Evolutionary conservation across 2,797 vertebrate genomes (phyloP).

Genomic region (Thripadectes ignobilis): DNA sequence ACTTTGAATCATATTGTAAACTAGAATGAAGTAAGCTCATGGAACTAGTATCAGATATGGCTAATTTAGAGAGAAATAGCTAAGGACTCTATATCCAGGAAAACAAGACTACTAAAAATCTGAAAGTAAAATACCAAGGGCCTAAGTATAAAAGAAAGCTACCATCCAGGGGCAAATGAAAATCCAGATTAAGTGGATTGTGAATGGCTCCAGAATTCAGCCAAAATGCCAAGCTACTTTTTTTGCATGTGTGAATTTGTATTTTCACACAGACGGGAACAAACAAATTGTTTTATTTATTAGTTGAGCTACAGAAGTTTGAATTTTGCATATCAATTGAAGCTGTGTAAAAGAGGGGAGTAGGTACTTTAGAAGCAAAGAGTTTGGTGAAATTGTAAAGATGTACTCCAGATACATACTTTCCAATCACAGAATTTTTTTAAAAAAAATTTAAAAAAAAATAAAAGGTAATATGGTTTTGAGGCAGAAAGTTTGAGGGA

Average conservation of each 20-base stretch:
- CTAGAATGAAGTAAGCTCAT: conserved; percentile 20
- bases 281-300: background rate
- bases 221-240: background rate
- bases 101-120: background rate
- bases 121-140: background rate
- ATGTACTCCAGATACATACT: background rate
- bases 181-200: background rate
- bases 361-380: background rate
- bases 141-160: conserved; percentile 4
- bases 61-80: background rate
- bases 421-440: background rate
- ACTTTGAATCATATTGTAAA: conserved; percentile 46
- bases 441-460: background rate
- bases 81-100: background rate
- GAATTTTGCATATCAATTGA: conserved; percentile 25
- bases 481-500: background rate
- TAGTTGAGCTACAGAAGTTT: background rate
- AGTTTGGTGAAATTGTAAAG: background rate
- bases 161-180: background rate
- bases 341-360: background rate
- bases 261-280: conserved; percentile 2
- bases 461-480: background rate
- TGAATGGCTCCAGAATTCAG: background rate
- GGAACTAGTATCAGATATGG: background rate
- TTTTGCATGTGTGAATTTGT: background rate